phyloP scores from a whole-genome alignment of 2,113 vertebrate genomes.

The Trogon melanurus region DNA sequence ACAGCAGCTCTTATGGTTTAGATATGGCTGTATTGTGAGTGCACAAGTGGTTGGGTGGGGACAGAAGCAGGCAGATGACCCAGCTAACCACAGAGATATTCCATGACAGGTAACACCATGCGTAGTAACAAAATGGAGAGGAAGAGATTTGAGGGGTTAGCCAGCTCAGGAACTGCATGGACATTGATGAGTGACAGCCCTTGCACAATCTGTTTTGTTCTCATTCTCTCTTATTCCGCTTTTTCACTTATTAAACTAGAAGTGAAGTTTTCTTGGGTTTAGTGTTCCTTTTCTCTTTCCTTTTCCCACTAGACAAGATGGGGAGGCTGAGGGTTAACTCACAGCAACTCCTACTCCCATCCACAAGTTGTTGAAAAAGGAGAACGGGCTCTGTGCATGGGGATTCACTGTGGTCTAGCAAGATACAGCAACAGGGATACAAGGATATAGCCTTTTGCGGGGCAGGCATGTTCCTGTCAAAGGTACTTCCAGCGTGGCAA shows the following conservation, averaged over 20 bases:
- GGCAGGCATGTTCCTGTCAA: not conserved
- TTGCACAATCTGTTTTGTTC: not conserved
- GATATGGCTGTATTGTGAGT: not conserved
- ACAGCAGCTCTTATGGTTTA: not conserved
- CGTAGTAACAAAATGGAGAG: not conserved
- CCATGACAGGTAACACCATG: fast-evolving
- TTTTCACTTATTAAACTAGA: not conserved
- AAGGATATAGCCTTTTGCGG: not conserved
- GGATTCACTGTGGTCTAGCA: not conserved
- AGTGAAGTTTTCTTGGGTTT: not conserved
- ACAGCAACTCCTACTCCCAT: not conserved
- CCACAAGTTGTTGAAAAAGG: not conserved
- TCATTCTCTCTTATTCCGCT: not conserved
- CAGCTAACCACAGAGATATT: not conserved
- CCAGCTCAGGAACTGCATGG: not conserved
- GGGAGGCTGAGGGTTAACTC: not conserved
- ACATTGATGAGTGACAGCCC: not conserved
- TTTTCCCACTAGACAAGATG: not conserved
- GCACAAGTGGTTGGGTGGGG: not conserved
- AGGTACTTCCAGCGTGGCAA: not conserved
- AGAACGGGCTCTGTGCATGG: not conserved
- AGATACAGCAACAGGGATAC: not conserved
- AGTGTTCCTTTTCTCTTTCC: not conserved
- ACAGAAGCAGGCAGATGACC: not conserved
- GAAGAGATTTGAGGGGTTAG: not conserved